Percentiles rank a stretch among this genome's conserved stretches.
These are phyloP conservation scores for Sisor rabdophorus DNA, from an alignment of 2,113 vertebrate genomes.

Conservation along the genomic window DNA sequence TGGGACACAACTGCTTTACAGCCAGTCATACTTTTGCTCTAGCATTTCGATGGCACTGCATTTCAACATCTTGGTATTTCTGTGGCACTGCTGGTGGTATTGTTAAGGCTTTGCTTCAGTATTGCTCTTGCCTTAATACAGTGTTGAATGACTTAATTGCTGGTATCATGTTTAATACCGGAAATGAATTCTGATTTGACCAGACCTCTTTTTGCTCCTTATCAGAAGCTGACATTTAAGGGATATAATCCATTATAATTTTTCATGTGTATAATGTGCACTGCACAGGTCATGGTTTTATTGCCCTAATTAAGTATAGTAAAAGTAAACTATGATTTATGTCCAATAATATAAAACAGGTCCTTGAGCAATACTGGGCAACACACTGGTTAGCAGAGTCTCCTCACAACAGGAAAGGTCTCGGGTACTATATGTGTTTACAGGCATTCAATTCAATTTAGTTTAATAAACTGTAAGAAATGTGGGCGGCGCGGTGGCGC, in stretches of 20 bases:
- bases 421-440: no score
- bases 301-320: no score
- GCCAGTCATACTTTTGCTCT: constrained; percentile 5
- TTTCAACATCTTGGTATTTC: neutral
- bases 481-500: no score
- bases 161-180: neutral
- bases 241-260: constrained; percentile 27
- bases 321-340: no score
- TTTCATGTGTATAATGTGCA: constrained; percentile 18
- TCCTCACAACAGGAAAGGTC: no score
- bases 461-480: no score
- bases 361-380: no score
- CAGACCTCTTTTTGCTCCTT: neutral
- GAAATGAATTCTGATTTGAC: neutral
- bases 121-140: neutral
- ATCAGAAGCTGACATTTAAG: constrained; percentile 18
- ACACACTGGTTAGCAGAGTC: no score
- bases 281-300: constrained; percentile 3
- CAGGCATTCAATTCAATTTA: no score
- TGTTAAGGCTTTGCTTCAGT: neutral
- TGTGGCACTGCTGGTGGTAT: neutral
- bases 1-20: constrained; percentile 29
- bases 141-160: neutral
- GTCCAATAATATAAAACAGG: no score
- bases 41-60: neutral